Percentiles rank a stretch among this genome's conserved stretches.
Conservation (phyloP, 2,888 invertebrate species). For the Nesidiocoris tenuis region DNA sequence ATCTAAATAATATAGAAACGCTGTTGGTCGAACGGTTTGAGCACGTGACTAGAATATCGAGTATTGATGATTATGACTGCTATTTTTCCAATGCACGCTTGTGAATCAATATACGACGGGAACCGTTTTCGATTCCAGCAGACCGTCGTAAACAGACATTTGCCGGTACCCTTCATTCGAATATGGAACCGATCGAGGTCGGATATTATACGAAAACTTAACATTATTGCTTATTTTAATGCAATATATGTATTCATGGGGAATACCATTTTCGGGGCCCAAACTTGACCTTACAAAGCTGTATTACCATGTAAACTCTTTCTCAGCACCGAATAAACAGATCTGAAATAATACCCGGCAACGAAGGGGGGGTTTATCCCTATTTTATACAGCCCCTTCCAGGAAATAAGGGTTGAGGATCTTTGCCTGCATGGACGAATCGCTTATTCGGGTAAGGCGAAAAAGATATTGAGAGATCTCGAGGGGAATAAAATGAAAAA, state of each 20-base stretch:
- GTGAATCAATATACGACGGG: too few relatives aligned
- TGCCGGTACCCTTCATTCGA: not conserved
- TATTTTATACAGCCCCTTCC: not conserved
- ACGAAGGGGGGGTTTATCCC: not conserved
- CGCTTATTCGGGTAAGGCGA: not conserved
- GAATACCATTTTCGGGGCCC: not conserved
- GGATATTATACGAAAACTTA: conserved; percentile 26
- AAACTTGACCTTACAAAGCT: not conserved
- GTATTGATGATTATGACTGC: too few relatives aligned
- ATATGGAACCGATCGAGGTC: not conserved
- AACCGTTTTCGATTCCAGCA: not conserved
- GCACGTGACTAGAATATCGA: too few relatives aligned
- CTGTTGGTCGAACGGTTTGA: too few relatives aligned
- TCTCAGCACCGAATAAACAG: not conserved
- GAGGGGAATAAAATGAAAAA: not conserved
- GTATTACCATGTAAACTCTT: not conserved
- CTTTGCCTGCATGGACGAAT: not conserved
- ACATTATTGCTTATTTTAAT: conserved; percentile 27
- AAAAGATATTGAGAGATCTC: not conserved
- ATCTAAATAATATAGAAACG: too few relatives aligned
- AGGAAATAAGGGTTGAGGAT: not conserved
- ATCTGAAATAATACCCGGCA: not conserved
- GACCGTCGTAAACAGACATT: not conserved
- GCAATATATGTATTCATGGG: conserved; percentile 16
- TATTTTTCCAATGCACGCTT: too few relatives aligned